phyloP scores from a whole-genome alignment of 2,113 vertebrate genomes.

The Gnathonemus echidnorhynchus region DNA sequence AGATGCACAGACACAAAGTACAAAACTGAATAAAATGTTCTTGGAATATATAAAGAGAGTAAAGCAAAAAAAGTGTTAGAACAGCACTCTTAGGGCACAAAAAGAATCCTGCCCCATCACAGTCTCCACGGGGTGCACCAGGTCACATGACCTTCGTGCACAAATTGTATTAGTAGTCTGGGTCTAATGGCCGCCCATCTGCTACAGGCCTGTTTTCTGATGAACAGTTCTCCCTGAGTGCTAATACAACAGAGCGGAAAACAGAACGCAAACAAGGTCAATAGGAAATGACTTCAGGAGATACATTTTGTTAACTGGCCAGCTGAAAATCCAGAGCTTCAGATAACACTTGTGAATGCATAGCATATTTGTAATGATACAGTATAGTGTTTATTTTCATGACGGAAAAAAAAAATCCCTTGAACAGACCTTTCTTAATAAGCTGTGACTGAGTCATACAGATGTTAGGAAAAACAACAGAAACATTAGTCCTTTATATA shows the following conservation, averaged over 20 bases:
- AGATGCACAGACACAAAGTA: background rate
- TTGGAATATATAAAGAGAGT: background rate
- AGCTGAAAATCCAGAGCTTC: background rate
- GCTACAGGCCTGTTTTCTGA: slow-evolving; percentile 18
- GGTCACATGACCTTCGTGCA: slow-evolving; percentile 13
- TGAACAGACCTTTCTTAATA: background rate
- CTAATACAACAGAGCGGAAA: background rate
- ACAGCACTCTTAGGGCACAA: background rate
- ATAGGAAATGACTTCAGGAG: background rate
- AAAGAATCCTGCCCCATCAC: background rate
- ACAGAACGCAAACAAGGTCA: background rate
- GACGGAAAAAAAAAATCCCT: background rate
- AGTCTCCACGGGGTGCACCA: background rate
- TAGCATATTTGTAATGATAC: background rate
- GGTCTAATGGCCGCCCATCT: slow-evolving; percentile 32
- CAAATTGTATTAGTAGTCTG: slow-evolving; percentile 42
- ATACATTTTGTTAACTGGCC: background rate
- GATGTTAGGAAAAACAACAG: background rate
- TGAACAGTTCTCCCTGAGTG: background rate
- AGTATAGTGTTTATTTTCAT: background rate
- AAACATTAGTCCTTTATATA: background rate
- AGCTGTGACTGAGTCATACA: background rate
- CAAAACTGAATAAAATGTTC: background rate
- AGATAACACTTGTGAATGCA: background rate
- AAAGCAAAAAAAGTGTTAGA: background rate